phyloP scores from a whole-genome alignment of 2,113 vertebrate species.

The Sylvilagus bachmani region DNA sequence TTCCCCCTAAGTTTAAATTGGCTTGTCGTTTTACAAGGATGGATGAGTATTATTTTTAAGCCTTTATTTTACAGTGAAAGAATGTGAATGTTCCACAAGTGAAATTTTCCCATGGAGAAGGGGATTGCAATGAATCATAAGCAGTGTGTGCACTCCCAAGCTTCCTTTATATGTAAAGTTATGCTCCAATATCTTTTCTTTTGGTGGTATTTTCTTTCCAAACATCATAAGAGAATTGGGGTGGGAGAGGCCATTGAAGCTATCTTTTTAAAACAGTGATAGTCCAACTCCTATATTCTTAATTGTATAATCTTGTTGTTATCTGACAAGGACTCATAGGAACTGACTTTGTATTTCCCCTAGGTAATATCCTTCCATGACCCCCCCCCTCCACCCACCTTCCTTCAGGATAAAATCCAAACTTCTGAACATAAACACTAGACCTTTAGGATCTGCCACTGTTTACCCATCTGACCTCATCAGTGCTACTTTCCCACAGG shows the following conservation, averaged over 20 bases:
- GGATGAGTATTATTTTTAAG: constrained; percentile 84
- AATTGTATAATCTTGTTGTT: constrained; percentile 27
- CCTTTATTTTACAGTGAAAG: constrained; percentile 78
- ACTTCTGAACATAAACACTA: neutral
- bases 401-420: constrained; percentile 28
- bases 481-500: neutral
- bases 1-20: constrained; percentile 76
- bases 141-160: constrained; percentile 59
- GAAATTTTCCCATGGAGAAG: constrained; percentile 80
- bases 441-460: neutral
- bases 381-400: neutral
- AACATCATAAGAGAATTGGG: constrained; percentile 48
- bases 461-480: neutral
- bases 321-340: neutral
- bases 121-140: constrained; percentile 77
- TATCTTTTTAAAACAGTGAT: constrained; percentile 60
- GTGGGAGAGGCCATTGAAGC: neutral
- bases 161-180: constrained; percentile 30
- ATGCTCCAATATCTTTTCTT: constrained; percentile 46
- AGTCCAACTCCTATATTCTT: constrained; percentile 30
- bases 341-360: neutral
- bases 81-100: constrained; percentile 71
- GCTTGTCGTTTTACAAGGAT: constrained; percentile 83
- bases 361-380: neutral
- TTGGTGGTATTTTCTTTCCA: constrained; percentile 75